phyloP scores from a whole-genome alignment of 1,140 invertebrate species.

The Gryllus bimaculatus region DNA sequence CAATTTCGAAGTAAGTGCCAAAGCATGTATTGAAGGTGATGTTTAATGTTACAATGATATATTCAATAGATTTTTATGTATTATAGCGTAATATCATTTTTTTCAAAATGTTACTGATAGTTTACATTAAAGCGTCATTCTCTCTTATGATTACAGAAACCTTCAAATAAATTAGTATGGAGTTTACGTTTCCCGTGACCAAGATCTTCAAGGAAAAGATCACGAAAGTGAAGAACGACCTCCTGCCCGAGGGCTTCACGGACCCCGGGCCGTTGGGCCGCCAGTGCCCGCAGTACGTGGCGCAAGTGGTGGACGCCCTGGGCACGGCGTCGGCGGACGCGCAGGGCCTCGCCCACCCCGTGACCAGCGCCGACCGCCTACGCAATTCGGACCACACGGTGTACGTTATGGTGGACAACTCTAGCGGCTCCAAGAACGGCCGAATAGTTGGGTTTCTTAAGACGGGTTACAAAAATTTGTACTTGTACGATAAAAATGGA shows the following conservation, averaged over 20 bases:
- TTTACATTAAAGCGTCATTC: too few relatives aligned
- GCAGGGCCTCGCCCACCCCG: neutral
- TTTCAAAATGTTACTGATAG: too few relatives aligned
- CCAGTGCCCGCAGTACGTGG: neutral
- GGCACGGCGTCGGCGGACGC: neutral
- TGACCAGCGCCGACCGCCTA: neutral
- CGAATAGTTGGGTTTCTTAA: neutral
- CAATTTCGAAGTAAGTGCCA: too few relatives aligned
- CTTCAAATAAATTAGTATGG: neutral
- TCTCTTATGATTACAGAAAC: too few relatives aligned
- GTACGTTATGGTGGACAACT: neutral
- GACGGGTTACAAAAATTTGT: constrained; percentile 1
- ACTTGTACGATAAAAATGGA: neutral
- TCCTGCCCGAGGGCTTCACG: neutral
- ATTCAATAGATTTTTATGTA: too few relatives aligned
- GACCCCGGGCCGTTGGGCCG: neutral
- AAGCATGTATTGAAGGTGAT: too few relatives aligned
- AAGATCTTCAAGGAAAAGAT: neutral
- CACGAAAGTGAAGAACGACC: neutral
- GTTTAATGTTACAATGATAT: too few relatives aligned
- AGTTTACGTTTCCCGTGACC: neutral
- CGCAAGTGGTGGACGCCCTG: neutral
- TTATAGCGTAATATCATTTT: too few relatives aligned
- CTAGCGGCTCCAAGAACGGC: neutral
- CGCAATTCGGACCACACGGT: neutral